Evolutionary conservation across 2,113 vertebrate species (phyloP), one percentile per base, ranked within the genome.

Genomic region (Alethe diademata): DNA sequence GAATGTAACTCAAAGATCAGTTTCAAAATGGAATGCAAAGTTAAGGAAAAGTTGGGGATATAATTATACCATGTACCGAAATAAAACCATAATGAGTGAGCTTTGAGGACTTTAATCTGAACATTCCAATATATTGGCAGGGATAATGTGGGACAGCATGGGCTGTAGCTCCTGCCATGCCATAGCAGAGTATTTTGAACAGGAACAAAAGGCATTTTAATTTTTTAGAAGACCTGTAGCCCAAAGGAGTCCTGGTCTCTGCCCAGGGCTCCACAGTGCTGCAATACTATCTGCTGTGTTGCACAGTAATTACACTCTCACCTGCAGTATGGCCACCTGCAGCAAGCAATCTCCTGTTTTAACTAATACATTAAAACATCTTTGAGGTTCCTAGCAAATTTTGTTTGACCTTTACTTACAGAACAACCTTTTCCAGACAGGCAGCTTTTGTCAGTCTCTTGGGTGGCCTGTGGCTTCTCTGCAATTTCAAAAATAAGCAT

Each of bases 401-500:
- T 89, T 42, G 9, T 92, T 88, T 93, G 88, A 97, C 95, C 86
- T 96, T 91, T 94, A 67, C 56, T 92, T 81, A 70, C 38, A 75
- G 64, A 95, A 36, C 64, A 91, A 81, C 80, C 76, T 92, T 94
- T 92, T 95, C 81, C 76, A 93, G 85, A 88, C 57, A 75, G 40
- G 78, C 88, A 73, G 40, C 54, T 95, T 96, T 93, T 92, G 58
- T 93, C 80, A 75, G 67, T 95, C 91, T 90, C 80, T 86, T 83
- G 91, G 92, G 89, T 90, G 90, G 91, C 87, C 84, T 90, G 80
- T 93, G 88, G 86, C 91, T 96, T 94, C 78, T 78, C 69, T 88
- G 60, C 75, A 79, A 31, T 93, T 94, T 93, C 60, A 80, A 85
- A 96, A 94, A 62, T 84, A 96, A 94, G 87, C 78, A 90, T 95